Base-by-base conservation (phyloP, 2,113 vertebrate species). In the Madoqua kirkii region DNA sequence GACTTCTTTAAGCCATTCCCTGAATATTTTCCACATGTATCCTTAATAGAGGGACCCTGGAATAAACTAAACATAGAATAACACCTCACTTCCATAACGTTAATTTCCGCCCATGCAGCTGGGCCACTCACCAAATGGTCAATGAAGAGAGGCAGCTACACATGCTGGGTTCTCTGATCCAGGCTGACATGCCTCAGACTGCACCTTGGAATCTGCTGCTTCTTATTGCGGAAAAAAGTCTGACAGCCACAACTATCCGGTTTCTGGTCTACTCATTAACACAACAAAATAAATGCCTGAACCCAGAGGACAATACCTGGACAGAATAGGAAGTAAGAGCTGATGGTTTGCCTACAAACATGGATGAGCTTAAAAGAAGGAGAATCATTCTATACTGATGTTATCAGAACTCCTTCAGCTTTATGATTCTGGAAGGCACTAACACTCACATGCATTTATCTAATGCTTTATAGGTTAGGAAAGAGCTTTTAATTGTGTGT, bases 181-280 rank as follows among this genome's bases (percentile, higher is more conserved):
- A 1, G 0, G 11, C 29, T 16, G 0, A 17, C 43, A 3, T 0
- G 7, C 27, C 17, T 67, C 2, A 0, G 4, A 19, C 33, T 15
- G 19, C 4, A 31, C 36, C 7, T 3, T 10, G 74, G 71, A 31
- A 4, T 5, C 33, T 3, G 15, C 27, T 62, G 10, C 2, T 5
- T 71, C 9, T 78, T 79, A 1, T 5, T 6, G 6, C 5, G 74
- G 57, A 64, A 36, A 87, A 36, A 36, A 27, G n/a, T 57, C 78
- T 7, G n/a, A 67, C 27, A 23, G 1, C 31, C 50, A 7, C 5
- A 79, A 16, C 6, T 16, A 13, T 14, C 62, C 78, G 31, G 36
- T 52, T 54, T 82, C 81, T 29, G 15, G 15, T 9, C 57, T 7
- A 16, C 2, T 36, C 15, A 36, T 9, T 29, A 23, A 29, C 33